A percentile compares a stretch with the other conserved stretches of the same genome.
Evolutionary conservation across 2,113 vertebrate species (phyloP).

Genomic region (Eurystomus gularis): DNA sequence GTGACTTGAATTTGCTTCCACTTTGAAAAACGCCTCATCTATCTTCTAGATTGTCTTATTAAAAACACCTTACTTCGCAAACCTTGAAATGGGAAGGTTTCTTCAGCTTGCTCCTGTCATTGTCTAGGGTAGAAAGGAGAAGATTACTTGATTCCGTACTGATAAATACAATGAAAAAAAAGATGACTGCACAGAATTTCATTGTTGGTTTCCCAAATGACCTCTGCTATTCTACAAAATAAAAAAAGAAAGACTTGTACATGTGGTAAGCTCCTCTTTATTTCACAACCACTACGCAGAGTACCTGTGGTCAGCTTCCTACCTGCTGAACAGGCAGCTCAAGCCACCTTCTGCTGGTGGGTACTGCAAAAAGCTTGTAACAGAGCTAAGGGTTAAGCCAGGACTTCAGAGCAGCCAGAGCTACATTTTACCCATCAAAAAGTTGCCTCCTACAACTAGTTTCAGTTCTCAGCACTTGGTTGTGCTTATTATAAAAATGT

Average conservation of each 20-base stretch:
- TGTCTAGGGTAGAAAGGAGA: background rate
- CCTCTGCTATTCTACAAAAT: background rate
- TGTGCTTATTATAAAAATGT: background rate
- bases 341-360: background rate
- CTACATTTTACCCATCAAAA: background rate
- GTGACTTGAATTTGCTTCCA: background rate
- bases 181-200: background rate
- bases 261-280: background rate
- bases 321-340: background rate
- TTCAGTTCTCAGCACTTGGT: background rate
- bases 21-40: conserved; percentile 10
- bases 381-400: background rate
- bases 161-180: background rate
- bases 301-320: background rate
- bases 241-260: rapidly evolving
- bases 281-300: background rate
- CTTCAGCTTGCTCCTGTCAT: background rate
- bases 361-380: background rate
- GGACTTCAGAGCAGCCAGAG: background rate
- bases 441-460: background rate
- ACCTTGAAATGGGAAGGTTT: background rate
- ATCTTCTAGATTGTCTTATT: background rate
- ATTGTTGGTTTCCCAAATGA: background rate
- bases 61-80: conserved; percentile 22
- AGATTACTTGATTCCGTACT: background rate